Evolutionary conservation across 2,113 vertebrate genomes (phyloP).

Genomic region (Oxyura jamaicensis): DNA sequence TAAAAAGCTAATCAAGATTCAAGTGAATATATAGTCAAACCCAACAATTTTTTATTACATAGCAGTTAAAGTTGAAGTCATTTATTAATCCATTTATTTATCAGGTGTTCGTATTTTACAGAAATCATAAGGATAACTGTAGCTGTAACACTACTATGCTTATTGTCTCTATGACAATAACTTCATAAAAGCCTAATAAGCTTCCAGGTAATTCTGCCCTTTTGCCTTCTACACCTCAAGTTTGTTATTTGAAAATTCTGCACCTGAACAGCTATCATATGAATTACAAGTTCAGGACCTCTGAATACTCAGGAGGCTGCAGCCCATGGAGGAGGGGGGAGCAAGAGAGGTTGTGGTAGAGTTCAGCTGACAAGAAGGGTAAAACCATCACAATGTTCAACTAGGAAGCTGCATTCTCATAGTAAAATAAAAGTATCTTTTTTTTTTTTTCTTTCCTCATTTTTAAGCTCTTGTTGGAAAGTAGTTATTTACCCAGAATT

Average conservation of each 20-base stretch:
- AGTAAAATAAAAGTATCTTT: background rate
- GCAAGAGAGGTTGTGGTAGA: no score
- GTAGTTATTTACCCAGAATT: background rate
- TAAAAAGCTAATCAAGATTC: constrained; percentile 2
- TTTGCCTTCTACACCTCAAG: background rate
- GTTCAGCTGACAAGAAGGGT: no score
- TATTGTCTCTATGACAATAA: background rate
- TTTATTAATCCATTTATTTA: background rate
- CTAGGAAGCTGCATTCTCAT: background rate
- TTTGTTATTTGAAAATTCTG: background rate
- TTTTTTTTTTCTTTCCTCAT: background rate
- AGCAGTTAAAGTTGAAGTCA: background rate
- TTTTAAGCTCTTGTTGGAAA: background rate
- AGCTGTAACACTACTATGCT: background rate
- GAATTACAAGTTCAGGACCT: background rate
- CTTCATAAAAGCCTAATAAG: background rate
- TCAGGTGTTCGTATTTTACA: background rate
- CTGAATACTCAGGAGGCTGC: background rate
- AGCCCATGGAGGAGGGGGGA: no score
- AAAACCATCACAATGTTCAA: background rate
- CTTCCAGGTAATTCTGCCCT: background rate
- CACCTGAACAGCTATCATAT: background rate
- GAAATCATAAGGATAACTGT: background rate
- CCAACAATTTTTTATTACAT: background rate
- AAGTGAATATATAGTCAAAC: background rate